Percentiles rank a stretch among this genome's conserved stretches.
Conservation (phyloP, 2,888 invertebrate species). For the Liodrosophila aerea region DNA sequence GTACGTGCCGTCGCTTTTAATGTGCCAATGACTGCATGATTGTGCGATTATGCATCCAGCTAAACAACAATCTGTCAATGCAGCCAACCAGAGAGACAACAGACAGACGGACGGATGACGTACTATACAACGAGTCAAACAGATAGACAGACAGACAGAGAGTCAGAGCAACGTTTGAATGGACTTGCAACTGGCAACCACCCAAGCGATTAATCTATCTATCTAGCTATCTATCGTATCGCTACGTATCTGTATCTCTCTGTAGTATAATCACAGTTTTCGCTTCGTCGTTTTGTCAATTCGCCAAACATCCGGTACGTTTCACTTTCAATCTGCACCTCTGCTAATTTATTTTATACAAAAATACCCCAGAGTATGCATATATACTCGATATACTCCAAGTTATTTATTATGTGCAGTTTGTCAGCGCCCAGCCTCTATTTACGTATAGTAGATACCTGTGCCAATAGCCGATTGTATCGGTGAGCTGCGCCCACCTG, state of each 20-base stretch:
- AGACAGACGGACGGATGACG: constrained; percentile 9
- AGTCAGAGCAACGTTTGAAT: constrained; percentile 22
- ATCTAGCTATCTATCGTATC: constrained; percentile 18
- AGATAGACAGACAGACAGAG: constrained; percentile 6
- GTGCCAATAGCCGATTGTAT: constrained; percentile 31
- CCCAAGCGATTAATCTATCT: constrained; percentile 67
- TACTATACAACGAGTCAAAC: constrained; percentile 4
- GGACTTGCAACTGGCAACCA: constrained; percentile 48
- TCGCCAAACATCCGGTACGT: constrained; percentile 72
- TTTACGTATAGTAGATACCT: too few relatives aligned
- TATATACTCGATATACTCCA: constrained; percentile 47
- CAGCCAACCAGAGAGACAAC: constrained; percentile 61
- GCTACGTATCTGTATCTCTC: constrained; percentile 28
- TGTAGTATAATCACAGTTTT: constrained; percentile 50
- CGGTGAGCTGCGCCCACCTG: constrained; percentile 65
- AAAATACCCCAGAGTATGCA: constrained; percentile 39
- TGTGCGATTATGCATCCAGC: constrained; percentile 70
- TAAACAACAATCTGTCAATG: constrained; percentile 73
- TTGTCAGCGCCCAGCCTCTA: constrained; percentile 55
- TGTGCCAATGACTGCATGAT: constrained; percentile 78
- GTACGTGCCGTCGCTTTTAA: constrained; percentile 59
- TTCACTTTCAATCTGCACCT: constrained; percentile 63
- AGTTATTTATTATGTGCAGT: constrained; percentile 75
- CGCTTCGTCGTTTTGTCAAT: constrained; percentile 67
- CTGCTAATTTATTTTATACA: constrained; percentile 69